Evolutionary conservation across 1,140 invertebrate species (phyloP), one percentile per base, ranked within the genome.

Genomic region (Hirudo medicinalis): DNA sequence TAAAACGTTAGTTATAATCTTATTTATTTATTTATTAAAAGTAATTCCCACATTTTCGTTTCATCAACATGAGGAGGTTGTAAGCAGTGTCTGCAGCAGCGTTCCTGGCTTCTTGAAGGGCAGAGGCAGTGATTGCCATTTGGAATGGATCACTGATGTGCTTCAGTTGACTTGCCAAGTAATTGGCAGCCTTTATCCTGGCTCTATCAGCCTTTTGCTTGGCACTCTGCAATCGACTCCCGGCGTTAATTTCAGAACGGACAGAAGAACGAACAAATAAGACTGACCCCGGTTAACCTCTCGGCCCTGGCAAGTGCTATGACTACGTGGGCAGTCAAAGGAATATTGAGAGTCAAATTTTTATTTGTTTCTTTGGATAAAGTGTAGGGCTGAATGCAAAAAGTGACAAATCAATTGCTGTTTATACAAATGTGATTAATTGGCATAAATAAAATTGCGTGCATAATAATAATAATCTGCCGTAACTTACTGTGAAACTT

Each of bases 111-210:
- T 89, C 81, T 77, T 90, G 87, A 8, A 96, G 83, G 0, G 92
- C 91, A 80, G 94, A 92, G 0, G 92, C 87, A 0, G 91, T 90
- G 67, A 95, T 88, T 0, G 92, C 89, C 25, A 92, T 85, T 78
- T 94, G 89, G 78, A 90, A 92, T 0, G 92, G 88, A 72, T 88
- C 85, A 4, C 88, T 88, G 54, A 84, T 84, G 20, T 86, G 82
- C 70, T 87, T 84, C 77, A 94, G 85, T 80, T 93, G 91, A 22
- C 87, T 83, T 78, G 93, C 91, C n/a, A 96, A 83, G 86, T 90
- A 95, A 2, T 85, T 81, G 20, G 90, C 83, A 2, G 89, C 91
- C 67, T 85, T 85, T 63, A 86, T 76, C 1, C 77, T 75, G 11
- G 78, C 77, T 11, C 76, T 73, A 11, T 73, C 72, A n/a, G 54